These are phyloP conservation scores for Acestrorhynchus altus DNA, from an alignment of 2,797 vertebrate species.

Conservation along the genomic window DNA sequence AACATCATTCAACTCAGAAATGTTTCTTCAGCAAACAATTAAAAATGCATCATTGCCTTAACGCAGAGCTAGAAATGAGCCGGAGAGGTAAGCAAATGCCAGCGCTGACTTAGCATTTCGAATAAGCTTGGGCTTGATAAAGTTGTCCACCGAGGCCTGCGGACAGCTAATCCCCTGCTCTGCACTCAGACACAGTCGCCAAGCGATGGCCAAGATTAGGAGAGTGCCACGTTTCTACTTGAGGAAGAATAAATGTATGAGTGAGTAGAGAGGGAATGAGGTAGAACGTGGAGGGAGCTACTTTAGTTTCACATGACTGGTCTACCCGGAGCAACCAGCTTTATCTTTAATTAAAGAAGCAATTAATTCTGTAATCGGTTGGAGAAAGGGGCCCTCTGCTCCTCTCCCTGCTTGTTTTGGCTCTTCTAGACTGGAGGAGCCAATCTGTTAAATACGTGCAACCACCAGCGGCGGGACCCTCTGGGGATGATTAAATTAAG, in stretches of 20 bases:
- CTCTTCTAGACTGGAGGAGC: constrained; percentile 29
- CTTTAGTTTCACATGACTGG: constrained; percentile 54
- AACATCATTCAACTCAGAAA: neutral
- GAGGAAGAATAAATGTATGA: constrained; percentile 39
- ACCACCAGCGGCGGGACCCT: constrained; percentile 8
- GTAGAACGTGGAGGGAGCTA: constrained; percentile 23
- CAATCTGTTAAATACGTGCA: constrained; percentile 43
- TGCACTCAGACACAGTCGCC: constrained; percentile 12
- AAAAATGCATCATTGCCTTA: neutral
- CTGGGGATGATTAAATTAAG: constrained; percentile 45
- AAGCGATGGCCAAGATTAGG: constrained; percentile 22
- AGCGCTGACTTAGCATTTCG: constrained; percentile 1
- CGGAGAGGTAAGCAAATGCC: neutral
- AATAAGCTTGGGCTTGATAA: neutral
- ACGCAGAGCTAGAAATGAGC: neutral
- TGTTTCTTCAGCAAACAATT: neutral
- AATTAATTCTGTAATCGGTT: constrained; percentile 61
- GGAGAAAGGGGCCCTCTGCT: constrained; percentile 22
- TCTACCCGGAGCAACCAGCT: constrained; percentile 49
- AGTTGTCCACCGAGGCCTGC: neutral
- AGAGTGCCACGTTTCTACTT: constrained; percentile 31
- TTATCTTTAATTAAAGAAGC: constrained; percentile 66
- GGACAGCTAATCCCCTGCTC: constrained; percentile 25
- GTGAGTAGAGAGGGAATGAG: constrained; percentile 22
- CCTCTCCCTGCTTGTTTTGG: neutral